Conservation (phyloP, 2,797 vertebrate species). For the Mionectes olivaceus region DNA sequence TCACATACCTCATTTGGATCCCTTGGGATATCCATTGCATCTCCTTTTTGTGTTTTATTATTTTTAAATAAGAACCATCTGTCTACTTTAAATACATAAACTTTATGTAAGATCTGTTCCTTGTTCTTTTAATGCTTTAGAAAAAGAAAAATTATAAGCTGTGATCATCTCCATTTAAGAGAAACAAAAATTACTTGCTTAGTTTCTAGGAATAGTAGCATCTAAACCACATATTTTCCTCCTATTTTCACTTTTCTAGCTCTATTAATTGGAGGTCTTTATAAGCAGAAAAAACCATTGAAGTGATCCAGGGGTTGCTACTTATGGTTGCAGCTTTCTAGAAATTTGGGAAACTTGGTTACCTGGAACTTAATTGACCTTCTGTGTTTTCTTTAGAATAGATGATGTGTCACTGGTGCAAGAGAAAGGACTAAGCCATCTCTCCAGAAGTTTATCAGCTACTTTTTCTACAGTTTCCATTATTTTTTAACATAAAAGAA, state of each 20-base stretch:
- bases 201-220: background rate
- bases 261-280: background rate
- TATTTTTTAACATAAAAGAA: background rate
- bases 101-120: background rate
- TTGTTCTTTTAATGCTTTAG: background rate
- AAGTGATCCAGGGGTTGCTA: background rate
- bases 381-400: background rate
- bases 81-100: background rate
- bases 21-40: background rate
- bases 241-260: background rate
- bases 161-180: background rate
- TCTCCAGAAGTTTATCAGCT: background rate
- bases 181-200: background rate
- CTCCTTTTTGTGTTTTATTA: background rate
- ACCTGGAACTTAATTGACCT: background rate
- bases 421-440: background rate
- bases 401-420: background rate
- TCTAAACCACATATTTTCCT: background rate
- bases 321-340: background rate
- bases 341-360: background rate
- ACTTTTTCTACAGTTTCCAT: background rate
- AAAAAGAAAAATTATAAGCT: background rate
- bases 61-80: background rate
- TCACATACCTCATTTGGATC: background rate
- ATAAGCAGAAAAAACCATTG: background rate